These are phyloP conservation scores for Lamprologus callipterus DNA, from an alignment of 2,113 vertebrate species.

Conservation along the genomic window DNA sequence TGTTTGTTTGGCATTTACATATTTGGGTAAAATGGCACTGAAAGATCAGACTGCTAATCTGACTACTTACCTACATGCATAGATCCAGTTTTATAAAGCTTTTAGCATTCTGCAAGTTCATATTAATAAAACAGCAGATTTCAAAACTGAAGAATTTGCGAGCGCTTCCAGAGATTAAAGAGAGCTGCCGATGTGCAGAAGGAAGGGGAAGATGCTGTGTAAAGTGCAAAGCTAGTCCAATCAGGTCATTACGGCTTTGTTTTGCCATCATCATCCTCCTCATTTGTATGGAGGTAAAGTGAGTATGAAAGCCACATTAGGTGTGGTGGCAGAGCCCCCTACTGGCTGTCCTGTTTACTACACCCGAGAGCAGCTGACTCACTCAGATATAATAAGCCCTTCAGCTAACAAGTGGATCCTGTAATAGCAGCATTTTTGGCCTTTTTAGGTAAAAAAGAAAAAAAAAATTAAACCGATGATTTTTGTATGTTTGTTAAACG, in stretches of 20 bases:
- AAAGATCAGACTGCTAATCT: background rate
- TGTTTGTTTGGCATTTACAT: background rate
- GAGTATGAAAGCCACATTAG: background rate
- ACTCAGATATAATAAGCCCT: background rate
- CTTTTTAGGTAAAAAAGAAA: background rate
- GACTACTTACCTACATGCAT: background rate
- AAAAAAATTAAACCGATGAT: background rate
- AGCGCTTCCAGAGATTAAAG: background rate
- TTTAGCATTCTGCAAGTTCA: background rate
- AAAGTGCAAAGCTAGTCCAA: background rate
- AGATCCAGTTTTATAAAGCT: background rate
- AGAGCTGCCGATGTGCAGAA: background rate
- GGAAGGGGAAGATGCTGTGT: background rate
- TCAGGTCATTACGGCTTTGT: background rate
- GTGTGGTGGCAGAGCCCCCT: constrained; percentile 40
- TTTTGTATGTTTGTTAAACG: background rate
- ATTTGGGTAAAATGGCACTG: background rate
- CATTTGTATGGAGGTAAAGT: background rate
- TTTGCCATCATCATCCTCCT: background rate
- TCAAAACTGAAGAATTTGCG: background rate
- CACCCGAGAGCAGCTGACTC: background rate
- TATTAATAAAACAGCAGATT: background rate
- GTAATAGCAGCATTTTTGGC: background rate
- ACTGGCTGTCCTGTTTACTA: constrained; percentile 21
- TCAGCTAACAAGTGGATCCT: background rate